These are phyloP conservation scores for Caenorhabditis uteleia DNA, from an alignment of 2,888 invertebrate genomes.

Conservation along the genomic window DNA sequence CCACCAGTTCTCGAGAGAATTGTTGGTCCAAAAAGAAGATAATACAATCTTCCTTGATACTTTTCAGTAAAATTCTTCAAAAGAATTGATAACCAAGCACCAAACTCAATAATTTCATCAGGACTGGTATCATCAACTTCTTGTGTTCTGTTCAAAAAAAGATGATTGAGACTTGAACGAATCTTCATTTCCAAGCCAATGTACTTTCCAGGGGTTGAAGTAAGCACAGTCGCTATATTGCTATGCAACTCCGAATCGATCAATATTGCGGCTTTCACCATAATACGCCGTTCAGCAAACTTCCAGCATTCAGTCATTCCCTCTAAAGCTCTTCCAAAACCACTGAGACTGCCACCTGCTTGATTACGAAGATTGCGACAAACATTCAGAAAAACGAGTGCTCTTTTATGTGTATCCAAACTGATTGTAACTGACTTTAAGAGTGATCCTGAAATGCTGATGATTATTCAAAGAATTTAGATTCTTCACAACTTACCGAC, in stretches of 20 bases:
- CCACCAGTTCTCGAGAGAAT: constrained; percentile 12
- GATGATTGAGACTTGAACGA: constrained; percentile 26
- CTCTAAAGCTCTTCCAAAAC: constrained; percentile 27
- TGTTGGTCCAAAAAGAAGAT: constrained; percentile 27
- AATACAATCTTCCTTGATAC: constrained; percentile 31
- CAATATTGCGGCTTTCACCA: constrained; percentile 33
- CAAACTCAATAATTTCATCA: constrained; percentile 26
- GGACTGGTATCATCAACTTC: constrained; percentile 21
- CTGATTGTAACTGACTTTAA: constrained; percentile 37
- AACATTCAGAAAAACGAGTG: constrained; percentile 29
- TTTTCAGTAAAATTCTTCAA: constrained; percentile 17
- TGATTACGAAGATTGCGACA: constrained; percentile 25
- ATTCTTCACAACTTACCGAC: constrained; percentile 9
- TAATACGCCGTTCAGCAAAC: constrained; percentile 22
- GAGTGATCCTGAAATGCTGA: constrained; percentile 23
- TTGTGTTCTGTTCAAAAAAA: constrained; percentile 27
- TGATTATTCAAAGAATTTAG: background rate
- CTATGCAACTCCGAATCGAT: constrained; percentile 22
- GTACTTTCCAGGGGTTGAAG: constrained; percentile 5
- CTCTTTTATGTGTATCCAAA: constrained; percentile 16
- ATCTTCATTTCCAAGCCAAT: constrained; percentile 23
- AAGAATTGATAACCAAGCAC: constrained; percentile 27
- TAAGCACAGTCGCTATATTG: constrained; percentile 14
- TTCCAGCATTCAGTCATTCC: constrained; percentile 21
- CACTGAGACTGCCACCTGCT: constrained; percentile 14